phyloP scores from a whole-genome alignment of 2,888 invertebrate genomes.

The Polydrusus cervinus region DNA sequence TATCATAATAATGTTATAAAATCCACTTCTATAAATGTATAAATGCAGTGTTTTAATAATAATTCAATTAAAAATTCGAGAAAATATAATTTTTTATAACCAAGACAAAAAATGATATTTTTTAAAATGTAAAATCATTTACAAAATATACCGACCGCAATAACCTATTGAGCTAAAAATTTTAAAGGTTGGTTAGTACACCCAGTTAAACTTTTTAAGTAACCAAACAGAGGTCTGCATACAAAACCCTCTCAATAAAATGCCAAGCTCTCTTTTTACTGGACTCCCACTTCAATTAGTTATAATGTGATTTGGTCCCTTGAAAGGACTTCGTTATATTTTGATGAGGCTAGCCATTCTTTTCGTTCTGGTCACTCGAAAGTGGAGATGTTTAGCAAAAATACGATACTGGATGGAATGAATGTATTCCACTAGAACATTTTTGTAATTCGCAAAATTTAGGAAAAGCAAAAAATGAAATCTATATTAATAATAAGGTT shows the following conservation, averaged over 20 bases:
- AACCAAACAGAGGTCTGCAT: conserved; percentile 48
- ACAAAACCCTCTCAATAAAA: conserved; percentile 53
- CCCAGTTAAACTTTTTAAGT: conserved; percentile 41
- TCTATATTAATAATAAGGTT: too few species aligned
- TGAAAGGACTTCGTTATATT: conserved; percentile 70
- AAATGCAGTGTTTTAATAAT: too few species aligned
- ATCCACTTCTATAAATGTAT: too few species aligned
- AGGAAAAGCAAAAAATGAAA: not conserved
- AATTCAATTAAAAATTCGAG: too few species aligned
- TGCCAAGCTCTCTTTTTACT: conserved; percentile 59
- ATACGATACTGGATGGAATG: not conserved
- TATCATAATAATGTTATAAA: too few species aligned
- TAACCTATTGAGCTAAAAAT: conserved; percentile 27
- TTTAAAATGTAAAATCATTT: conserved; percentile 12
- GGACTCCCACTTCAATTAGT: conserved; percentile 70
- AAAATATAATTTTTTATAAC: too few species aligned
- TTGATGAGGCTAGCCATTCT: conserved; percentile 70
- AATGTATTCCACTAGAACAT: not conserved
- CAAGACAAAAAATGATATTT: too few species aligned
- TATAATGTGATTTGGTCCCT: conserved; percentile 70
- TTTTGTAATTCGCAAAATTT: not conserved
- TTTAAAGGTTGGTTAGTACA: conserved; percentile 43
- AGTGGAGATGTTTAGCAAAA: conserved; percentile 35
- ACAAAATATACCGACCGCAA: conserved; percentile 24
- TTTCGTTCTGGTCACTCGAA: conserved; percentile 58